Base-by-base conservation (phyloP, 30 jellyfish, hydroid and myxozoan species). In the Mastigias papua region DNA sequence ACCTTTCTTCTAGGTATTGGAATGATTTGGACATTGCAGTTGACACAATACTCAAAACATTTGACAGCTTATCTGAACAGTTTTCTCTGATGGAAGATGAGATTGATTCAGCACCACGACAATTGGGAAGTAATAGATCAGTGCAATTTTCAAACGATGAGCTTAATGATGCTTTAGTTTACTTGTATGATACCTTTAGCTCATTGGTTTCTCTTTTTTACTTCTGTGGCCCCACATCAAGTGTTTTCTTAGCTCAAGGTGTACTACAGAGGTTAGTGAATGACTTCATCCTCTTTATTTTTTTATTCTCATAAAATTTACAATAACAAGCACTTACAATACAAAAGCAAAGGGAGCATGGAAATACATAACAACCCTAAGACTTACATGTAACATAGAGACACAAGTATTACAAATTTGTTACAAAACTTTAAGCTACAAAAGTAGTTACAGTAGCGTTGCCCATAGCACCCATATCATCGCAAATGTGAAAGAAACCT, bases 1-100 rank as follows among this genome's bases (percentile, higher is more conserved):
- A 23, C 54, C 1, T 76, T 8, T 37, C 54, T 11, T 37, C 11
- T 37, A 92, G 98, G 50, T 93, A 93, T 72, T 93, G 80, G 88
- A 67, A 63, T 82, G 98, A 93, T 60, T 48, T 93, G 20, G 85
- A 54, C 26, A 64, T 62, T 63, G 97, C 98, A 30, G 50, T 93
- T 5, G 86, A 73, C 26, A 79, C 92, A 7, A 57, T 93, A 37
- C 50, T 83, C 65, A 48, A 69, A 21, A 78, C 95, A 0, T 28
- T 93, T 22, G 88, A 73, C 37, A 86, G 76, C 15, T 81, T 92
- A 15, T 57, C 86, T 27, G 94, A 72, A 15, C 86, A 80, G 54
- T 78, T 92, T 29, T 46, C 76, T 10, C 65, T 73, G 37, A 9
- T 50, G 29, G 58, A 65, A 23, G 89, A 73, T 46, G 70, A 62